Evolutionary conservation across 1,140 invertebrate species (phyloP), one percentile per base, ranked within the genome.

Genomic region (Anastrepha obliqua): DNA sequence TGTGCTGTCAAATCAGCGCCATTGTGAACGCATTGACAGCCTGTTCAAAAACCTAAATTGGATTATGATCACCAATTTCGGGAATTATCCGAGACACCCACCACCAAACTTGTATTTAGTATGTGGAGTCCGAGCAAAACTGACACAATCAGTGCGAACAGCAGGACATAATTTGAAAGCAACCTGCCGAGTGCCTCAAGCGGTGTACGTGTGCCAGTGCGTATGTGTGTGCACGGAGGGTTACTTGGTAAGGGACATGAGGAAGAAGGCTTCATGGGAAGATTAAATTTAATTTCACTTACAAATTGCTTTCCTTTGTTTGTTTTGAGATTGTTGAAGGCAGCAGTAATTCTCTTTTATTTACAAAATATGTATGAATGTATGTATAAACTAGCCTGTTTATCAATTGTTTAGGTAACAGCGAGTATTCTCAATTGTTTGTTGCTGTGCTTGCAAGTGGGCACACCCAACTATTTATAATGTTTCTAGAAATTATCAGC

Each of bases 51-150:
- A 81, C 74, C 74, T 81, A 81, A 81, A 81, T 81, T 81, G 74
- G 74, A 81, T 81, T 81, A 81, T 81, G 74, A 81, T 81, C 74
- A 81, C 74, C 74, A 81, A 81, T 81, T 81, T 81, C 47, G 17
- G 47, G 47, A 58, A 55, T 51, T 55, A 81, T 55, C 51, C 74
- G 47, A 81, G 1, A 81, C 17, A 55, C 42, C 7, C 42, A 55
- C 74, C 8, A 3, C 3, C 44, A 3, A 2, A 13, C n/a, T 67
- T 17, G 4, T 47, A 78, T 51, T 5, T 47, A 51, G 0, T 17
- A 55, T 78, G 70, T 78, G 13, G 7, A 42, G 3, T 55, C 6
- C n/a, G 17, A 17, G 17, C n/a, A 20, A 9, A n/a, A 47, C n/a
- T 81, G 47, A 29, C 51, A 81, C 74, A 81, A 81, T 81, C 74